Conservation (phyloP, 2,113 vertebrate species). For the Notechis scutatus region DNA sequence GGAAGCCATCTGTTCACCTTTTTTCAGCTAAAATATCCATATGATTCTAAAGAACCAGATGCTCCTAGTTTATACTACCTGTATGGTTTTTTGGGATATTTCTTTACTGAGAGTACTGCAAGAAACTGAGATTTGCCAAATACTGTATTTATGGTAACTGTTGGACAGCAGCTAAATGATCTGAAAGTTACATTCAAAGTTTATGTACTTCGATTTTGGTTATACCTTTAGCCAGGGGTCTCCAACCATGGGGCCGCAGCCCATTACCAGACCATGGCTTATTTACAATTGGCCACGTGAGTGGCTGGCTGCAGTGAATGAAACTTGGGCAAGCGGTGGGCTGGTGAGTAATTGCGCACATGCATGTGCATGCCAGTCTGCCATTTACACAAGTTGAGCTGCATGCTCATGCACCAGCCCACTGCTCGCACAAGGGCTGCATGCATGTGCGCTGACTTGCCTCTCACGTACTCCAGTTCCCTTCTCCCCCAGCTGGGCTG, state of each 20-base stretch:
- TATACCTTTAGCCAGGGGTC: background rate
- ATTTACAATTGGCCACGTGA: background rate
- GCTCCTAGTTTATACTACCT: slow-evolving; percentile 14
- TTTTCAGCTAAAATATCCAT: background rate
- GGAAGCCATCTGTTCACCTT: background rate
- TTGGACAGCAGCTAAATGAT: background rate
- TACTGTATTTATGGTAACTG: background rate
- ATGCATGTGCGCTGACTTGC: background rate
- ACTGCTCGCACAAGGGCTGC: background rate
- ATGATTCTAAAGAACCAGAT: background rate
- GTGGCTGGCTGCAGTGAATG: background rate
- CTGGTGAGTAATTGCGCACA: rapidly evolving
- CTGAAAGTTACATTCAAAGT: background rate
- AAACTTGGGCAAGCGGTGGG: background rate
- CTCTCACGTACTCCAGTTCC: background rate
- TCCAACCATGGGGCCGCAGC: background rate
- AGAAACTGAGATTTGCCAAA: background rate
- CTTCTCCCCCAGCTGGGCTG: background rate
- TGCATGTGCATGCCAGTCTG: background rate
- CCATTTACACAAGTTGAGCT: background rate
- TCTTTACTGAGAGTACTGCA: slow-evolving; percentile 1
- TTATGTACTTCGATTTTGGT: background rate
- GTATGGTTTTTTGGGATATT: background rate
- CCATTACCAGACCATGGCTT: background rate
- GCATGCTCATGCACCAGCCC: too few species aligned